Evolutionary conservation across 2,113 vertebrate species (phyloP).

Genomic region (Candoia aspera): DNA sequence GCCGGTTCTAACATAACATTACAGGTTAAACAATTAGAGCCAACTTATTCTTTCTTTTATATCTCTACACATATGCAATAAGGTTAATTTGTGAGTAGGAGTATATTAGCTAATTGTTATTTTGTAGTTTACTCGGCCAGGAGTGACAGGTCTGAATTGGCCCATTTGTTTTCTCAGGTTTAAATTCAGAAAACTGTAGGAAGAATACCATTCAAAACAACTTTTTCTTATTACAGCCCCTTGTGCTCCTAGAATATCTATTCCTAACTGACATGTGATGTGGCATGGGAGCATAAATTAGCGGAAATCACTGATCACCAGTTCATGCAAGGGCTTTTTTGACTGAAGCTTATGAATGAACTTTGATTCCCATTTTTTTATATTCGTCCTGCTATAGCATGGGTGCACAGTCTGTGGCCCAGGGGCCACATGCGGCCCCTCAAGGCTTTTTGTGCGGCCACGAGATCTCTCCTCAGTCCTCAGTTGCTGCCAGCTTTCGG

Average conservation of each 20-base stretch:
- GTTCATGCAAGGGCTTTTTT: neutral
- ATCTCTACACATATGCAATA: neutral
- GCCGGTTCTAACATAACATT: neutral
- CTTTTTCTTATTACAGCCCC: neutral
- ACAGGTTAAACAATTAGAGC: neutral
- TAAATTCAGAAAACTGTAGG: neutral
- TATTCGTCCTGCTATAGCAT: neutral
- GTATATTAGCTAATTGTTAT: neutral
- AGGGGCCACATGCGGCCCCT: neutral
- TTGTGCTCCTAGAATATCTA: neutral
- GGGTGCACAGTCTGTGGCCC: neutral
- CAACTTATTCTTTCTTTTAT: neutral
- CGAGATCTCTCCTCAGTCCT: neutral
- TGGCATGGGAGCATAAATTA: neutral
- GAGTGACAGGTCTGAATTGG: neutral
- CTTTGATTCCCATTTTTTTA: neutral
- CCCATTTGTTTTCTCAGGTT: neutral
- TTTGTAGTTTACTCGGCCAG: neutral
- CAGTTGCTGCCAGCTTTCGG: neutral
- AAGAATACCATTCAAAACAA: neutral
- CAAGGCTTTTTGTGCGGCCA: neutral
- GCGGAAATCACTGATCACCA: neutral
- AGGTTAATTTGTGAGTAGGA: neutral
- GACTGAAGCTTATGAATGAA: neutral
- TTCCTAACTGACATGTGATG: neutral